Base-by-base conservation (phyloP, 1,140 invertebrate genomes). In the Calosoma granatense region DNA sequence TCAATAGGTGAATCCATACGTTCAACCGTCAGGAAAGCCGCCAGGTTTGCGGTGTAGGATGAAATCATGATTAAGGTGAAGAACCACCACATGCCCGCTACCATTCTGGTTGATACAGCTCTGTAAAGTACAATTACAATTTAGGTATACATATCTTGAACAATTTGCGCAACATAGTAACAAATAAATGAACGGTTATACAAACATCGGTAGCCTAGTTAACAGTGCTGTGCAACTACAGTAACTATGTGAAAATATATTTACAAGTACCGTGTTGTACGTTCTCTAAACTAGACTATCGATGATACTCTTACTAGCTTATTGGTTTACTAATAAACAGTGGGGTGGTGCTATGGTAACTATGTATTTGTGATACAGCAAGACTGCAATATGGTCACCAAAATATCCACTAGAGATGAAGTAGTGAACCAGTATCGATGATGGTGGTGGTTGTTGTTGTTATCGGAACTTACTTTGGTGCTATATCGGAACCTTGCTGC, bases 1-100 rank as follows among this genome's bases (percentile, higher is more conserved):
- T 96, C 90, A 55, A 99, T 98, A 3, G 94, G 92, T 0, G 92
- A 92, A 70, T 96, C 90, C 86, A 98, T 92, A 62, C 93, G 78
- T 70, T 97, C 94, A 1, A 97, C 94, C 0, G 95, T 98, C 2
- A 99, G 74, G 74, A 98, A 98, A 21, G 96, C 94, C 19, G 96
- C 96, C 64, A 98, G 78, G 73, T 98, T 97, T 23, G 95, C 95
- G 20, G 95, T 98, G 74, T 98, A 98, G 1, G 94, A 97, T 14
- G 94, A 97, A 66, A 98, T 97, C 86, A 98, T 96, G 64, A 98
- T 97, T 15, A 98, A 76, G 0, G 93, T 97, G 74, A 97, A 97
- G 73, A 97, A 95, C 93, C 93, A 97, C 94, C 94, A 97, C 79
- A 92, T 94, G 39, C 79, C 79, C 9, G 90, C 91, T 2, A 95